phyloP scores from a whole-genome alignment of 1,140 invertebrate genomes.

The Amyelois transitella region DNA sequence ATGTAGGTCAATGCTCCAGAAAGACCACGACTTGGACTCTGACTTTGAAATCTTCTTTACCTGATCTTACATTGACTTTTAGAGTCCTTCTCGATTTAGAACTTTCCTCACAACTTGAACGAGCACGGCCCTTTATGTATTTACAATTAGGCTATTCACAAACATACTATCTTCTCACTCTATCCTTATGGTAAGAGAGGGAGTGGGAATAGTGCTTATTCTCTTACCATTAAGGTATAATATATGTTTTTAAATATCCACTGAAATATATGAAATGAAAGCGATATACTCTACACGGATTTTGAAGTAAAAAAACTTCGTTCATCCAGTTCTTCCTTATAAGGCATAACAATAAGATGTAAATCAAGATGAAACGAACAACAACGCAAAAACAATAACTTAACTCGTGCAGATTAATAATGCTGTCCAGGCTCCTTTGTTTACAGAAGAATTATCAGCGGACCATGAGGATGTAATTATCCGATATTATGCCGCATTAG shows the following conservation, averaged over 20 bases:
- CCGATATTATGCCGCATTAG: slow-evolving; percentile 19
- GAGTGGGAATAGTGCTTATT: too few relatives aligned
- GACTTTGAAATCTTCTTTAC: not conserved
- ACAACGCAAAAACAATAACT: not conserved
- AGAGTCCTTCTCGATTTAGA: not conserved
- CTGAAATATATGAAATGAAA: not conserved
- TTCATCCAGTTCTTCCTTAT: not conserved
- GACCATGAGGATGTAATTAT: slow-evolving; percentile 36
- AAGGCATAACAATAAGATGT: not conserved
- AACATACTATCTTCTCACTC: too few relatives aligned
- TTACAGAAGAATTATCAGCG: slow-evolving; percentile 14
- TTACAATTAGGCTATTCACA: too few relatives aligned
- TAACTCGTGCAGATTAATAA: slow-evolving; percentile 8
- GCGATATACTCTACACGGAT: too few relatives aligned
- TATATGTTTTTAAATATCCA: not conserved
- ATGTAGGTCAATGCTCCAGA: slow-evolving; percentile 67
- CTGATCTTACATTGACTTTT: not conserved
- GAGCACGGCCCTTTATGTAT: too few relatives aligned
- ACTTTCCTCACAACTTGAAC: too few relatives aligned
- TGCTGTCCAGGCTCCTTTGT: slow-evolving; percentile 10
- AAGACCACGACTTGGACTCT: slow-evolving; percentile 6
- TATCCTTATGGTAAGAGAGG: too few relatives aligned
- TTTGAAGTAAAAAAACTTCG: too few relatives aligned
- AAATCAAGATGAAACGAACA: not conserved
- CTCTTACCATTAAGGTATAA: too few relatives aligned